A percentile compares a stretch with the other conserved stretches of the same genome.
Evolutionary conservation across 53 echinoderm and acorn worm species (phyloP).

Genomic region (Antedon mediterranea): DNA sequence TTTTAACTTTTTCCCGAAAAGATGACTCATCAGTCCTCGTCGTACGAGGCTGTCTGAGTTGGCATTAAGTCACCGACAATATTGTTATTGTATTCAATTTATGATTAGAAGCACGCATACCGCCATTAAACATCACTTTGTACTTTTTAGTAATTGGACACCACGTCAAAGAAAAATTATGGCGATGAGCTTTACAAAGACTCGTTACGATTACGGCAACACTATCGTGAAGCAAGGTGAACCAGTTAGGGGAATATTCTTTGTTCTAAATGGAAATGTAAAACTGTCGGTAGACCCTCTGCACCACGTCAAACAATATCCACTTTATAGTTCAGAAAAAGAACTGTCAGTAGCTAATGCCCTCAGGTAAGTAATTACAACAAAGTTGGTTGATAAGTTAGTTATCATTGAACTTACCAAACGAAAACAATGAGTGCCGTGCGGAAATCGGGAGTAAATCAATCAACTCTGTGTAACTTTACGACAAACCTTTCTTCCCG

Average conservation of each 20-base stretch:
- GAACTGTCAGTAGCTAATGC: constrained; percentile 47
- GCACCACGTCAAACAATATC: constrained; percentile 69
- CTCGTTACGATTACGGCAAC: constrained; percentile 64
- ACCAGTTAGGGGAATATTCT: constrained; percentile 48
- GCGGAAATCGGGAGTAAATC: no score
- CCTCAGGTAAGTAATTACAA: constrained; percentile 29
- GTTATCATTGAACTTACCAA: no score
- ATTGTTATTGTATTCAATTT: no score
- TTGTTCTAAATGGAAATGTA: constrained; percentile 71
- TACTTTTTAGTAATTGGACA: constrained; percentile 58
- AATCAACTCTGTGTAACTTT: no score
- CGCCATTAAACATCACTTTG: background rate
- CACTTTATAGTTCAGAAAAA: constrained; percentile 34
- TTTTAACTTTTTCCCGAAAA: no score
- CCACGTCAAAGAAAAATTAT: constrained; percentile 65
- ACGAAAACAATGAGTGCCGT: no score
- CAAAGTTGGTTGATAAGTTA: no score
- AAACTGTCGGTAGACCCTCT: constrained; percentile 77
- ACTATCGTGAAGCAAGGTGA: constrained; percentile 66
- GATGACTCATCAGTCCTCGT: no score
- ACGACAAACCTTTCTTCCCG: no score
- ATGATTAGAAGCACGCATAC: no score
- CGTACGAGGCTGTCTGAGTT: no score
- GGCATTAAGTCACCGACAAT: no score
- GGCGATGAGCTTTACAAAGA: constrained; percentile 75